These are phyloP conservation scores for Andinoacara biseriatus DNA, from an alignment of 2,113 vertebrate species.

Conservation along the genomic window DNA sequence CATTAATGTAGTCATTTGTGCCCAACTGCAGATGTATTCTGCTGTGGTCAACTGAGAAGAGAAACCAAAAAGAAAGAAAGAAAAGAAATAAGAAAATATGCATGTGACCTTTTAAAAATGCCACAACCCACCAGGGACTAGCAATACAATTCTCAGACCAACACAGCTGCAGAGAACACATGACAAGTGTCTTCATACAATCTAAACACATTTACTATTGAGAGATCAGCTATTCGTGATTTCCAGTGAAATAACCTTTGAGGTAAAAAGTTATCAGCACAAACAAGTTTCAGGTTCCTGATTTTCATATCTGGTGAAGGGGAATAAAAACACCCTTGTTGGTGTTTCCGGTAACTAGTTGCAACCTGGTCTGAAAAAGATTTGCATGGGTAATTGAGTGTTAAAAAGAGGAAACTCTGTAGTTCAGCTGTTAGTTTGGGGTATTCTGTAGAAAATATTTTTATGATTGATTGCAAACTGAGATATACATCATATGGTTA, in stretches of 20 bases:
- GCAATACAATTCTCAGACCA: neutral
- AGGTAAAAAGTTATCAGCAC: neutral
- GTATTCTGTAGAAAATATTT: conserved; percentile 6
- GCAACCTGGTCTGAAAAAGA: neutral
- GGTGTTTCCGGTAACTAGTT: conserved; percentile 2
- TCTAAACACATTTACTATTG: neutral
- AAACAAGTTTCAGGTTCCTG: conserved; percentile 12
- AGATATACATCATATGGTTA: neutral
- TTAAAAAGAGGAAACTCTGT: conserved; percentile 69
- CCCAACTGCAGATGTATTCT: conserved; percentile 93
- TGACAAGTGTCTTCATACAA: neutral
- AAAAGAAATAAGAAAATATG: conserved; percentile 9
- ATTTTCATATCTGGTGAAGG: conserved; percentile 19
- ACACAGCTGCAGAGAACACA: conserved; percentile 4
- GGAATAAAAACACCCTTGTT: neutral
- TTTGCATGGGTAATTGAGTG: conserved; percentile 41
- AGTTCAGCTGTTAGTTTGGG: conserved; percentile 41
- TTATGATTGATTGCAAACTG: neutral
- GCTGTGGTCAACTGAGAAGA: conserved; percentile 93
- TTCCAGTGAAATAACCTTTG: neutral
- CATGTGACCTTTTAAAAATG: neutral
- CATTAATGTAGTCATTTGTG: conserved; percentile 96
- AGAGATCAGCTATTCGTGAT: neutral
- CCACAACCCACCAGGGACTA: neutral
- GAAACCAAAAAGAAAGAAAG: neutral